Base-by-base conservation (phyloP, 2,888 invertebrate genomes). In the Colostygia pectinataria region DNA sequence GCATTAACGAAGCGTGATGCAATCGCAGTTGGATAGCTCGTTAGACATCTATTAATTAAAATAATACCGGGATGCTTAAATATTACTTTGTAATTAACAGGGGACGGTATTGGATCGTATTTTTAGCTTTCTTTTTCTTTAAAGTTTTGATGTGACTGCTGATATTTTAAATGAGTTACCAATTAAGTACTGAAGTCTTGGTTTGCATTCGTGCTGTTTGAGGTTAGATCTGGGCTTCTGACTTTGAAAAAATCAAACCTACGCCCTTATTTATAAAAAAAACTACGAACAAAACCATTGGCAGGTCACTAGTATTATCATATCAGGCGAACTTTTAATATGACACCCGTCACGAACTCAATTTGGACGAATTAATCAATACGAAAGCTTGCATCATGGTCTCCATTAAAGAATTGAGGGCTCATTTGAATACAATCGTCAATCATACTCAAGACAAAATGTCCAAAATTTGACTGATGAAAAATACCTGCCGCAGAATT, bases 401-500 rank as follows among this genome's bases (percentile, higher is more conserved):
- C 27, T 14, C 53, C 28, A 49, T 53, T 49, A 55, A 46, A 52
- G 48, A 40, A 52, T 44, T 38, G 48, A 53, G 42, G 40, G 51
- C 53, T 50, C 57, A 64, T 66, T 66, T 59, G 57, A 61, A 66
- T 66, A 66, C 64, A 64, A 64, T 66, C 59, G 59, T 61, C 52
- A 59, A 62, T 60, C 60, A 55, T 47, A 18, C 9, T 31, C 12
- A n/a, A n/a, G n/a, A n/a, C 25, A 13, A 38, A 38, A 33, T 38
- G 46, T 15, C 37, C 37, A 13, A 27, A 40, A 40, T 31, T 36
- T 7, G 8, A 24, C 14, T 13, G 44, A 41, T 45, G 40, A 47
- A 52, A 39, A 42, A 33, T 9, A 2, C 6, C 29, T 18, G 38
- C 24, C 27, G 38, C 8, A 29, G 15, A 12, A 47, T 14, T 38